Base-by-base conservation (phyloP, 1,140 invertebrate species). In the Pentalonia nigronervosa region DNA sequence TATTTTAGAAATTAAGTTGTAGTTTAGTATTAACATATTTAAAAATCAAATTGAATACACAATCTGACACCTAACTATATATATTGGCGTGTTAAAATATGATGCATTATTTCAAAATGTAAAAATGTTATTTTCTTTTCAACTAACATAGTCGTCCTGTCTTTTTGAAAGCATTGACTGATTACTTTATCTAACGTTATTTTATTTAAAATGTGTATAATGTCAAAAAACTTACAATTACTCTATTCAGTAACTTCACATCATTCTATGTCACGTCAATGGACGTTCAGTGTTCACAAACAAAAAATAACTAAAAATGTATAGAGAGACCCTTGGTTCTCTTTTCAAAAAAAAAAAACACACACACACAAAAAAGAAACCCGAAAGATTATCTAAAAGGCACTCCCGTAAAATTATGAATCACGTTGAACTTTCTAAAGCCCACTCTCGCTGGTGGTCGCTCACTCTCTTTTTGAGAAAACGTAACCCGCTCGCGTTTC, bases 351-450 rank as follows among this genome's bases (percentile, higher is more conserved):
- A 88, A 48, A 23, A 50, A n/a, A 87, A 87, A 6, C 1, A 81
- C 1, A 34, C 1, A 34, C 0, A 84, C 21, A 87, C 11, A 87
- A 30, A 88, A 88, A 88, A 88, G 34, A 56, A n/a, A 56, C 48
- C 88, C 8, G 48, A 11, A 34, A 89, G 34, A 41, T 56, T 14
- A 20, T 36, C 34, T 36, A 36, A 89, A 89, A 89, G 88, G 88
- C 50, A 56, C 88, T 56, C 88, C 88, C 50, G 50, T 89, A n/a
- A 89, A 53, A 89, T 88, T 89, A 89, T 89, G 87, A 89, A 89
- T 53, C n/a, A 56, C 34, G 9, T 53, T 41, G n/a, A 89, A 89
- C 48, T 89, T 89, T 89, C 88, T 89, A 89, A 89, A 89, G 88
- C 88, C 88, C 48, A 36, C 88, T 23, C 50, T 89, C 34, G 34